Conservation (phyloP, 1,140 invertebrate genomes). For the honey bee (Apis mellifera) region DNA sequence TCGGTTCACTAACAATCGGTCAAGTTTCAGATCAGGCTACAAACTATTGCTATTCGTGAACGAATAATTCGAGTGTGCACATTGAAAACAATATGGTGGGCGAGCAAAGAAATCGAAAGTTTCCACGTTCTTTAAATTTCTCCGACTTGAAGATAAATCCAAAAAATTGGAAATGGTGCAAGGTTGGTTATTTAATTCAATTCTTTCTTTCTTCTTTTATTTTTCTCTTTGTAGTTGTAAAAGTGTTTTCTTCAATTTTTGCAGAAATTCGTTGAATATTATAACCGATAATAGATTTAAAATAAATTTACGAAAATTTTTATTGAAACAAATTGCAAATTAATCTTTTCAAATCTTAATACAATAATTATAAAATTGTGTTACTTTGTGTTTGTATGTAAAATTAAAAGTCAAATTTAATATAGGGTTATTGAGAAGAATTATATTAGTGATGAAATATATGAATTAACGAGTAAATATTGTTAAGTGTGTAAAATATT, state of each 20-base stretch:
- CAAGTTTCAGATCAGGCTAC: not conserved
- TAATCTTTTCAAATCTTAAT: too few relatives aligned
- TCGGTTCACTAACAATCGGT: not conserved
- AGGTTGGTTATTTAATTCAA: slow-evolving; percentile 56
- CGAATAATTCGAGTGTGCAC: too few relatives aligned
- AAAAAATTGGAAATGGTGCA: slow-evolving; percentile 68
- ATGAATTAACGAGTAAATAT: too few relatives aligned
- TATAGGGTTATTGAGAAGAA: too few relatives aligned
- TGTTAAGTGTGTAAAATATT: not conserved
- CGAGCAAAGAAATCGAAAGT: slow-evolving; percentile 68
- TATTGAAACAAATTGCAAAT: too few relatives aligned
- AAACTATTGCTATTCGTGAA: not conserved
- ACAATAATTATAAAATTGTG: too few relatives aligned
- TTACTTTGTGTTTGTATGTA: too few relatives aligned
- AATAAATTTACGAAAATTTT: too few relatives aligned
- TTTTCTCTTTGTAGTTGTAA: not conserved
- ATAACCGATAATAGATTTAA: too few relatives aligned
- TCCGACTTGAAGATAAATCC: slow-evolving; percentile 68
- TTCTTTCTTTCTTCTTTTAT: not conserved
- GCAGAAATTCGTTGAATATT: too few relatives aligned
- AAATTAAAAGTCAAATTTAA: too few relatives aligned
- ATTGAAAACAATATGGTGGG: slow-evolving; percentile 54
- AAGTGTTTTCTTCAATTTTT: not conserved
- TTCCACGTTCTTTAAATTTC: slow-evolving; percentile 61
- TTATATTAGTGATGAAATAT: too few relatives aligned